phyloP scores from a whole-genome alignment of 2,888 invertebrate species.

The Julus scanicus region DNA sequence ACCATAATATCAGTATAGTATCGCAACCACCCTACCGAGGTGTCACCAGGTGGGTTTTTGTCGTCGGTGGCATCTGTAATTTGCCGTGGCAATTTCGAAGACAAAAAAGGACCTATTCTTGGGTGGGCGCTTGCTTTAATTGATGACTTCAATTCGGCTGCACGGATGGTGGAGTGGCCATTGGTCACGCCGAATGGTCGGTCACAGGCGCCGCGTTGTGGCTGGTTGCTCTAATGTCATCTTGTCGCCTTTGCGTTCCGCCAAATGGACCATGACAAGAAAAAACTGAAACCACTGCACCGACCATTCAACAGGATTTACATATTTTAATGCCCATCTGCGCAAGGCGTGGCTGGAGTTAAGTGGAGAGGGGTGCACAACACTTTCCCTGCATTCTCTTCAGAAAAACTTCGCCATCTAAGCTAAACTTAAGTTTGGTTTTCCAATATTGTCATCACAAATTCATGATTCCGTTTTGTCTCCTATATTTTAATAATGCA shows the following conservation, averaged over 20 bases:
- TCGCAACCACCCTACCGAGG: too few relatives aligned
- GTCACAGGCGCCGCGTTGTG: constrained; percentile 51
- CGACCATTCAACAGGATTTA: neutral
- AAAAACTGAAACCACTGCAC: neutral
- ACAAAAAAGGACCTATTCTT: neutral
- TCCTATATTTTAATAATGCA: too few relatives aligned
- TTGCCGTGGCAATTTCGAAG: neutral
- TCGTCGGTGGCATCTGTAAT: neutral
- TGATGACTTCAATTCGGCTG: constrained; percentile 47
- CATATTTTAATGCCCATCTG: neutral
- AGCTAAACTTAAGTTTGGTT: too few relatives aligned
- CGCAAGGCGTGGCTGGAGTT: neutral
- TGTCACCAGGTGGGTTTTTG: neutral
- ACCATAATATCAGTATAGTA: too few relatives aligned
- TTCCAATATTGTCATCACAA: too few relatives aligned
- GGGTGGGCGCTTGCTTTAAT: constrained; percentile 49
- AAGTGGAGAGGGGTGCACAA: neutral
- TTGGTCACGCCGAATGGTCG: constrained; percentile 48
- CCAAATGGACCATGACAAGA: neutral
- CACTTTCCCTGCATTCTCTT: neutral
- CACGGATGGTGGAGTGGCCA: constrained; percentile 48
- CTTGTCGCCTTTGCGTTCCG: constrained; percentile 2
- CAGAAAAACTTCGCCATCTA: neutral
- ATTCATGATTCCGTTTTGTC: too few relatives aligned
- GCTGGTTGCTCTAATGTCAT: constrained; percentile 44